These are phyloP conservation scores for Toxostoma redivivum DNA, from an alignment of 2,113 vertebrate genomes.

Conservation along the genomic window DNA sequence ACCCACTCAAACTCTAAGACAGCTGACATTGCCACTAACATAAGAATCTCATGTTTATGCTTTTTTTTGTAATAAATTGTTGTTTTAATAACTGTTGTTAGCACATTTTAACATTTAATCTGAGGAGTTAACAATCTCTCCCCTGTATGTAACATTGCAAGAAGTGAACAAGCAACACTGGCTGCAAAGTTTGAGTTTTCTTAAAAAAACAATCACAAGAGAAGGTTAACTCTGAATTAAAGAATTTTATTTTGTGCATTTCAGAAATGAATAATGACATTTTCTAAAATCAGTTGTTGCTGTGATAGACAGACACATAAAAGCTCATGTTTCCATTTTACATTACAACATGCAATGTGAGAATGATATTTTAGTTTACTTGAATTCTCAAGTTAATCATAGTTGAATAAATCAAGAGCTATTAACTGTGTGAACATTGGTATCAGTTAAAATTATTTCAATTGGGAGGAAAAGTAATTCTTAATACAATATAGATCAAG, in stretches of 20 bases:
- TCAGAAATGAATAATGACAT: conserved; percentile 53
- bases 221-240: not conserved
- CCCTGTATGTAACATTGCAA: rapidly evolving
- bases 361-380: conserved; percentile 10
- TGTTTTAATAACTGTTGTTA: not conserved
- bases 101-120: not conserved
- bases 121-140: not conserved
- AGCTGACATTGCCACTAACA: not conserved
- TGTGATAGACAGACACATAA: conserved; percentile 38
- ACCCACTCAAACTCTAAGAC: not conserved
- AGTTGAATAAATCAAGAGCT: not conserved
- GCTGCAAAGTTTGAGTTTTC: too few relatives aligned
- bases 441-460: not conserved
- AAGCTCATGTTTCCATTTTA: conserved; percentile 15
- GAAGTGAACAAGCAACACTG: not conserved
- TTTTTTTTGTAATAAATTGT: not conserved
- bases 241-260: conserved; percentile 71
- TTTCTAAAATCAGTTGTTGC: conserved; percentile 26
- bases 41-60: not conserved
- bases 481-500: not conserved
- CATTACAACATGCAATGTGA: conserved; percentile 31
- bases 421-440: not conserved
- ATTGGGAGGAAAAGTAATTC: not conserved
- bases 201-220: not conserved
- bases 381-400: not conserved